Evolutionary conservation across 2,888 invertebrate species (phyloP).

Genomic region (Apodemia mormo): DNA sequence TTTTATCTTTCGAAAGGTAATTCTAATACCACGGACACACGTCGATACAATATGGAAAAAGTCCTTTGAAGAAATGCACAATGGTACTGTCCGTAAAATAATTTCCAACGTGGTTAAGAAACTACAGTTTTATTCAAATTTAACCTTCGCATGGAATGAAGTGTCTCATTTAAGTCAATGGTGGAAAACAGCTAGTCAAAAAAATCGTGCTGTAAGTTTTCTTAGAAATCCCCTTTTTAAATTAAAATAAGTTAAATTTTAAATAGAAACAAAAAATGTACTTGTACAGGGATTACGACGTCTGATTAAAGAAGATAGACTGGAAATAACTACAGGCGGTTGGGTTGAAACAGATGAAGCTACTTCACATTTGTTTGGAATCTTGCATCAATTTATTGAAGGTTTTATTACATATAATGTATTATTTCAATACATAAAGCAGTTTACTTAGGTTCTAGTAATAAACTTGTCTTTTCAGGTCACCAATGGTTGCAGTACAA

Average conservation of each 20-base stretch:
- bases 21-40: slow-evolving; percentile 61
- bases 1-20: slow-evolving; percentile 50
- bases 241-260: background rate
- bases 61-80: slow-evolving; percentile 59
- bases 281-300: slow-evolving; percentile 83
- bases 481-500: slow-evolving; percentile 94
- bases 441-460: background rate
- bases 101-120: slow-evolving; percentile 67
- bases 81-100: slow-evolving; percentile 56
- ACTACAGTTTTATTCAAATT: slow-evolving; percentile 61
- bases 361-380: slow-evolving; percentile 91
- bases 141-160: slow-evolving; percentile 72
- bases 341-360: slow-evolving; percentile 98
- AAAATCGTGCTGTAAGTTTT: slow-evolving; percentile 56
- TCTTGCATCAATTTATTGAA: slow-evolving; percentile 94
- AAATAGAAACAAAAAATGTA: background rate
- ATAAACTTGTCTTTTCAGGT: slow-evolving; percentile 77
- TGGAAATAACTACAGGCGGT: slow-evolving; percentile 95
- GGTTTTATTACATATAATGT: slow-evolving; percentile 69
- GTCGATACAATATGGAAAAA: slow-evolving; percentile 64
- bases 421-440: background rate
- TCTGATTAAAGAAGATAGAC: slow-evolving; percentile 88
- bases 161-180: slow-evolving; percentile 68
- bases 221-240: background rate
- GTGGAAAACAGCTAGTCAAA: slow-evolving; percentile 61